Evolutionary conservation across 2,888 invertebrate genomes (phyloP), one percentile per base, ranked within the genome.

Genomic region (Polia nebulosa): DNA sequence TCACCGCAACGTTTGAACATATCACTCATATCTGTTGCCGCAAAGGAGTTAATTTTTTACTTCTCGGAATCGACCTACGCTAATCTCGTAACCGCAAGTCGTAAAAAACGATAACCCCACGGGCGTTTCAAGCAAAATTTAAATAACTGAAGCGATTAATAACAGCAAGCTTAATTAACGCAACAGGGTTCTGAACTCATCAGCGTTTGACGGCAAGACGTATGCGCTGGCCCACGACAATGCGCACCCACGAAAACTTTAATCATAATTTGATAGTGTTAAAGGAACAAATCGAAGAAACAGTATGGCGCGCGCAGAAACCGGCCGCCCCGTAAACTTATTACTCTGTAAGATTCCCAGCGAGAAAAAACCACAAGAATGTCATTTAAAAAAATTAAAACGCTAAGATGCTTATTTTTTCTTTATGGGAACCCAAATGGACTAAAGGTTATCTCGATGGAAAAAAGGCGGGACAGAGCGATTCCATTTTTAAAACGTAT

Each of bases 401-500:
- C 92, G 91, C 83, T 90, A 91, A 88, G 92, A 89, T 92, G 89
- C 89, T 93, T 93, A 91, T 93, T 94, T 94, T 94, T 94, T 93
- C 92, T 90, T 94, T 92, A 92, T 90, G 94, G 91, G 92, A 91
- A 92, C 91, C 92, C 94, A 92, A 94, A 93, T 91, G 94, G 94
- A 92, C 93, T 93, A 92, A 95, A 95, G 94, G 94, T 94, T 95
- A 95, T 95, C 95, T 95, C 93, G 89, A 86, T 90, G 93, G 92
- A 93, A 94, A 94, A 94, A 94, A 94, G 95, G 95, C 95, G 95
- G 95, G 94, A 90, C 94, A 83, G 92, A 94, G 93, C 94, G 94
- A 95, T 95, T 95, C 94, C 95, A 95, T 95, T 95, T 95, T 95
- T 94, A 93, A 95, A 95, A 95, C 94, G 94, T 95, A 95, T 95